phyloP scores from a whole-genome alignment of 2,113 vertebrate species.

The Pachyramphus minor region DNA sequence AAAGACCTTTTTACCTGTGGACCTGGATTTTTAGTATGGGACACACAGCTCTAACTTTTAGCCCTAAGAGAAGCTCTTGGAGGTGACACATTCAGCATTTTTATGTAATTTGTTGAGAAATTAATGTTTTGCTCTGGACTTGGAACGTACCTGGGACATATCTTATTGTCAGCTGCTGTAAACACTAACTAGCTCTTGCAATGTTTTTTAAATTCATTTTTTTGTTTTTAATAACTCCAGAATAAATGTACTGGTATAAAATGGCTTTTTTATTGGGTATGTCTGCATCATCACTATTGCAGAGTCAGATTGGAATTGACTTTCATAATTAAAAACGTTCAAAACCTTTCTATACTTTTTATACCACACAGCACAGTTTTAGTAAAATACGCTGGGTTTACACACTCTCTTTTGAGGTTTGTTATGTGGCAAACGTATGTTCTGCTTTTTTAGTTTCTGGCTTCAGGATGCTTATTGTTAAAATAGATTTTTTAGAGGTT shows the following conservation, averaged over 20 bases:
- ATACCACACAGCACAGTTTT: background rate
- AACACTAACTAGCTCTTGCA: background rate
- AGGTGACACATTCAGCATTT: background rate
- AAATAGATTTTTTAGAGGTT: background rate
- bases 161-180: background rate
- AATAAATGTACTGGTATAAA: background rate
- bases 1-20: background rate
- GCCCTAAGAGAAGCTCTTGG: background rate
- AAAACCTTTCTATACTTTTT: background rate
- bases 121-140: background rate
- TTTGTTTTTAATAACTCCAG: background rate
- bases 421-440: background rate
- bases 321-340: background rate
- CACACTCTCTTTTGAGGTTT: background rate
- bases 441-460: background rate
- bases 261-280: background rate
- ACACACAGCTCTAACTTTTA: background rate
- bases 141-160: background rate
- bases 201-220: background rate
- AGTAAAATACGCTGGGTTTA: background rate
- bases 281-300: background rate
- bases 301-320: background rate
- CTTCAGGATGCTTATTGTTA: background rate
- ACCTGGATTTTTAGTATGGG: background rate
- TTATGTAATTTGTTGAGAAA: background rate